Evolutionary conservation across 1,140 invertebrate genomes (phyloP), one percentile per base, ranked within the genome.

Genomic region (Drosophila sechellia): DNA sequence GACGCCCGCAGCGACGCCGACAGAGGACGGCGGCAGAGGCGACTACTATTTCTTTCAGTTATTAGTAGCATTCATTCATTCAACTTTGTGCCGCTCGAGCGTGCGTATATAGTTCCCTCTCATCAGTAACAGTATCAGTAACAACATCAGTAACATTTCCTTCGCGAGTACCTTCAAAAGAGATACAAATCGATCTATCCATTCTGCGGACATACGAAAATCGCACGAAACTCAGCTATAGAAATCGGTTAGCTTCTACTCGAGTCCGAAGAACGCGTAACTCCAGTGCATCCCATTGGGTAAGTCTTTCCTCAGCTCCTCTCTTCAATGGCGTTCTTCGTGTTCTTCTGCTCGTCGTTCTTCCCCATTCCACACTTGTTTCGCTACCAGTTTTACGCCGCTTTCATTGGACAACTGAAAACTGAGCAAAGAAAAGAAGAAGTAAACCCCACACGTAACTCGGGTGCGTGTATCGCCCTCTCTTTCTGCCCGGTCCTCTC

Each of bases 361-460:
- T 59, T 73, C 39, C 52, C 56, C 50, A 45, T 40, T 34, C 55
- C 73, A 54, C 49, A 49, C 58, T 79, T 61, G 68, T 45, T 68
- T 31, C 31, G 81, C 90, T 91, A 91, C 90, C 90, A 85, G 90
- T 91, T 89, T 91, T 91, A 91, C 90, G 90, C 90, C 79, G 63
- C 74, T 90, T 77, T 81, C 80, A 91, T 91, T 91, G 90, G 90
- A 64, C 79, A 64, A 77, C 68, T 68, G 46, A 52, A 59, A 53
- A 45, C 31, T 35, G 59, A 45, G 56, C 31, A 20, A 58, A 61
- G 35, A 46, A 35, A 64, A 27, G 27, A 59, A 64, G n/a, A 65
- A 65, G 63, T 52, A 40, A 40, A 37, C 68, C 64, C 50, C 63
- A 65, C 65, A 71, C 65, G 68, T 71, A 71, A 71, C 17, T 57